Conservation (phyloP, 2,888 invertebrate genomes). For the Chrysolina americana region DNA sequence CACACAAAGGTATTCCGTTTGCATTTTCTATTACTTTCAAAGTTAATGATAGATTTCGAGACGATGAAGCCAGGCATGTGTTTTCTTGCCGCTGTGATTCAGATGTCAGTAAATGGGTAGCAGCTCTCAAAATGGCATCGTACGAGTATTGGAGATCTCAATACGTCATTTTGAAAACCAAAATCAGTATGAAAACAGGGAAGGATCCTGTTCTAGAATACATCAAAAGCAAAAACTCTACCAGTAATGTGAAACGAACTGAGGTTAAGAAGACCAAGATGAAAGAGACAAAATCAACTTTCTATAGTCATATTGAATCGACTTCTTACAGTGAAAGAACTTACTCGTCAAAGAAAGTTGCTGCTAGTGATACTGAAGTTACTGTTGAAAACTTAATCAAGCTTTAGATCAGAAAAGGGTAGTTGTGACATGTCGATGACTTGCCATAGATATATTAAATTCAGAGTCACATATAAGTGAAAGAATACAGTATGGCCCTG, state of each 20-base stretch:
- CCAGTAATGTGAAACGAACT: conserved; percentile 48
- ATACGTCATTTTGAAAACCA: conserved; percentile 77
- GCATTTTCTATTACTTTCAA: conserved; percentile 79
- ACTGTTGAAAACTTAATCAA: conserved; percentile 60
- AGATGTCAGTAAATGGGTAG: conserved; percentile 81
- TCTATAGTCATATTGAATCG: conserved; percentile 63
- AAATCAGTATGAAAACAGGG: conserved; percentile 79
- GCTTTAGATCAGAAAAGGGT: conserved; percentile 43
- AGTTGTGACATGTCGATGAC: no score
- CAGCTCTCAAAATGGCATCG: conserved; percentile 78
- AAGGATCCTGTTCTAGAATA: conserved; percentile 71
- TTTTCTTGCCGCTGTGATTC: conserved; percentile 81
- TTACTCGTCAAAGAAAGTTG: conserved; percentile 49
- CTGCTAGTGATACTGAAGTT: conserved; percentile 47
- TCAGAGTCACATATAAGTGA: no score
- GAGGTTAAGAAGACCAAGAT: conserved; percentile 57
- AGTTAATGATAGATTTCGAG: conserved; percentile 75
- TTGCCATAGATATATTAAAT: no score
- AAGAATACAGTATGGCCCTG: no score
- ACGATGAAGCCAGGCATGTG: conserved; percentile 73
- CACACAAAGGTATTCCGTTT: conserved; percentile 77
- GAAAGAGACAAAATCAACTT: conserved; percentile 62
- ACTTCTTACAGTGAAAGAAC: conserved; percentile 54
- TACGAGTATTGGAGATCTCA: conserved; percentile 80
- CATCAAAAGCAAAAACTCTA: conserved; percentile 59